Evolutionary conservation across 2,113 vertebrate species (phyloP), one percentile per base, ranked within the genome.

Genomic region (Sturnira hondurensis): DNA sequence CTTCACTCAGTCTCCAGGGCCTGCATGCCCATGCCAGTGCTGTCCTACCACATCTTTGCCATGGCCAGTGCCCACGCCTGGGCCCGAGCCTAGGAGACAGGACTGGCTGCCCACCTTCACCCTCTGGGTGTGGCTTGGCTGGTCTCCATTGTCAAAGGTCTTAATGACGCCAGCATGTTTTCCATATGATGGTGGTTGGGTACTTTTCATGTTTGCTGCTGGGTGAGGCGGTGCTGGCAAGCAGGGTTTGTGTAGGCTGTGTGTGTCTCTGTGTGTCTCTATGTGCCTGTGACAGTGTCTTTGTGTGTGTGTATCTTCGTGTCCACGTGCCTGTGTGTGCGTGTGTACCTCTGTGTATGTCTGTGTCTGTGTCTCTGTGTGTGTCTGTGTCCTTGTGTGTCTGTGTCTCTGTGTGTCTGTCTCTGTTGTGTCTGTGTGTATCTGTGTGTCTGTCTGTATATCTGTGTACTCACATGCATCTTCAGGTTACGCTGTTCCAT

Each of bases 131-230:
- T 36, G 14, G 38, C 54, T 52, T 77, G 94, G 93, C 93, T 89
- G 92, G 36, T 67, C 91, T 93, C 85, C 50, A 38, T 97, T 97
- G 89, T 95, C 96, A 94, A 96, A 97, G 93, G 94, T 94, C 96
- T 82, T 41, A 19, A 43, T 95, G 92, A 96, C 33, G 86, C n/a
- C 73, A 76, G 63, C 19, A 0, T 13, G 36, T 95, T 85, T 83
- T 77, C 84, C 50, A 58, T 74, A 4, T 31, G 45, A 31, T 22
- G 20, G 50, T 70, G 80, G 87, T 43, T 63, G 87, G 14, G 0
- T 65, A 91, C 83, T 92, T 73, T 45, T 91, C 61, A n/a, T 43
- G 70, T 50, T 31, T 68, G 4, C 76, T 54, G 76, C 31, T 56
- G 14, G 1, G 0, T 78, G 33, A 31, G 70, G 31, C 20, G 3